Evolutionary conservation across 2,888 invertebrate species (phyloP).

Genomic region (Barypeithes pellucidus): DNA sequence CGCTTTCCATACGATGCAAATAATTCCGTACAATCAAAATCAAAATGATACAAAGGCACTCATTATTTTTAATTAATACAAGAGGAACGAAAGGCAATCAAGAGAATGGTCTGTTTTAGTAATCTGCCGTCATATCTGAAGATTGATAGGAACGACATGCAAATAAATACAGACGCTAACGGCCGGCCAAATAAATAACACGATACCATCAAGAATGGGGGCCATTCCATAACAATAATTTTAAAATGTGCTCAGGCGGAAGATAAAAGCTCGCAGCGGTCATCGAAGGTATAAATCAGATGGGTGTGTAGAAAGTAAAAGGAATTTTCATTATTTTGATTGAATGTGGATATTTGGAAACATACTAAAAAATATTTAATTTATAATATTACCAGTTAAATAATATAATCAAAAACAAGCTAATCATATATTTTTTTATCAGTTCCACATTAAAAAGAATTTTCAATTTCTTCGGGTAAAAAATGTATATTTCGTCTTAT

Average conservation of each 20-base stretch:
- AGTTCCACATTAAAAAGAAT: too few species aligned
- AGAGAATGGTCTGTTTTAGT: conserved; percentile 38
- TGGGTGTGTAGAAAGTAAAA: conserved; percentile 17
- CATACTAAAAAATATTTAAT: too few species aligned
- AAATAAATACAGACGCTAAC: conserved; percentile 44
- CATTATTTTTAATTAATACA: conserved; percentile 37
- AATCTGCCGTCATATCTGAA: conserved; percentile 39
- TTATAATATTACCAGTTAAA: too few species aligned
- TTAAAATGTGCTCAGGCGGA: conserved; percentile 56
- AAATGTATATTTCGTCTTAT: too few species aligned
- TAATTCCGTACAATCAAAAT: conserved; percentile 11
- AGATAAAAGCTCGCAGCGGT: conserved; percentile 27
- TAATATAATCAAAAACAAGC: too few species aligned
- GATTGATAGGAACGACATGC: conserved; percentile 39
- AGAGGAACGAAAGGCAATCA: conserved; percentile 32
- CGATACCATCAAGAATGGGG: conserved; percentile 41
- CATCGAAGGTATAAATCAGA: conserved; percentile 28
- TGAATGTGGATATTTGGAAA: not conserved
- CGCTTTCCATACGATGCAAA: conserved; percentile 5
- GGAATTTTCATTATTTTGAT: not conserved
- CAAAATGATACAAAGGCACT: conserved; percentile 24
- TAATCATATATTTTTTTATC: too few species aligned
- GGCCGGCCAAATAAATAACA: conserved; percentile 28
- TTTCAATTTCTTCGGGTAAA: too few species aligned
- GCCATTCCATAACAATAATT: conserved; percentile 37